A percentile compares a stretch with the other conserved stretches of the same genome.
Evolutionary conservation across 2,888 invertebrate species (phyloP).

Genomic region (Tridacna crocea): DNA sequence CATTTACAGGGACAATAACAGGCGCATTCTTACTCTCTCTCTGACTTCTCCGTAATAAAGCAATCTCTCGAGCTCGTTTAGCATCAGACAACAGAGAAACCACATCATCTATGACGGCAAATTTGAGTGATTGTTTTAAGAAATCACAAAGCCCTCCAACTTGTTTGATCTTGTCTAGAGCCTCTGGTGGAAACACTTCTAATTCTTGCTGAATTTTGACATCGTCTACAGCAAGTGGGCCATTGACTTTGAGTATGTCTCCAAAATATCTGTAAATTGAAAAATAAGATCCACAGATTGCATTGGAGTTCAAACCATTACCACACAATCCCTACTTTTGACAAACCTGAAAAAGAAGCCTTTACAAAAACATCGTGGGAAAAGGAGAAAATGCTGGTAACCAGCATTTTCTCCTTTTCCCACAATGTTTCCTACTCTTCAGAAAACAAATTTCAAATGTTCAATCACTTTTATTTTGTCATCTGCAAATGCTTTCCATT

Average conservation of each 20-base stretch:
- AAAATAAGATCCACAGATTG: background rate
- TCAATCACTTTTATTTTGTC: too few relatives aligned
- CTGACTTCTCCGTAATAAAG: conserved; percentile 47
- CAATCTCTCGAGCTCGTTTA: conserved; percentile 62
- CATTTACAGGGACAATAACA: conserved; percentile 38
- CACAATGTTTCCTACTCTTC: too few relatives aligned
- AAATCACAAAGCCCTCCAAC: conserved; percentile 68
- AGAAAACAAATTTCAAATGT: too few relatives aligned
- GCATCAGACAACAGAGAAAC: conserved; percentile 69
- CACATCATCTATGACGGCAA: conserved; percentile 70
- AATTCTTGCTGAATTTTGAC: conserved; percentile 62
- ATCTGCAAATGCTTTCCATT: too few relatives aligned
- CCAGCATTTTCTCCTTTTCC: too few relatives aligned
- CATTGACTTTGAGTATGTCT: conserved; percentile 67
- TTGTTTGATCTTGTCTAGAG: conserved; percentile 65
- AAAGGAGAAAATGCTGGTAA: too few relatives aligned
- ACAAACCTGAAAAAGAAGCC: too few relatives aligned
- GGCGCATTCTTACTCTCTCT: conserved; percentile 29
- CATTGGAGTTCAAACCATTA: too few relatives aligned
- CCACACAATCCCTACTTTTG: too few relatives aligned
- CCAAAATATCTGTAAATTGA: conserved; percentile 66
- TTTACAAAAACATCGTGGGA: too few relatives aligned
- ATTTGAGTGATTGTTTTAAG: conserved; percentile 67
- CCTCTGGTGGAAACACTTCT: conserved; percentile 70
- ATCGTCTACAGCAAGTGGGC: conserved; percentile 67